Evolutionary conservation across 2,113 vertebrate species (phyloP).

Genomic region (Poecile atricapillus): DNA sequence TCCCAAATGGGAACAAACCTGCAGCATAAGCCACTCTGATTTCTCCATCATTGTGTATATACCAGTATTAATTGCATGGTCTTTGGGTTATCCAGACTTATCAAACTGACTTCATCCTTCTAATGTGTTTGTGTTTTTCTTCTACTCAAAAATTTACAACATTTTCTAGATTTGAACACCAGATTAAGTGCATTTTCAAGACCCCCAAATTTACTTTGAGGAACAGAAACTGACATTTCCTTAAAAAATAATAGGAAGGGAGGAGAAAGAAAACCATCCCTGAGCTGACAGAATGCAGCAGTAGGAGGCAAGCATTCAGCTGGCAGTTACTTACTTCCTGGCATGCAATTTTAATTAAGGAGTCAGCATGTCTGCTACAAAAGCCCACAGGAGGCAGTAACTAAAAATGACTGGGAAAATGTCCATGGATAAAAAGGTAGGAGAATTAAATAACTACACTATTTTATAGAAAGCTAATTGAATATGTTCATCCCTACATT

Average conservation of each 20-base stretch:
- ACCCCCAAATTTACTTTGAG: conserved; percentile 9
- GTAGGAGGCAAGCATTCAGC: conserved; percentile 66
- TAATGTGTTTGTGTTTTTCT: background rate
- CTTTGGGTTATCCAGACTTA: background rate
- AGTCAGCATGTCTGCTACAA: conserved; percentile 67
- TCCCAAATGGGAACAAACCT: background rate
- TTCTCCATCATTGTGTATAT: background rate
- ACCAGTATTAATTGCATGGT: background rate
- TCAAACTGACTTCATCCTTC: background rate
- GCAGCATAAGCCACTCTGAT: background rate
- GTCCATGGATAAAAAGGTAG: conserved; percentile 39
- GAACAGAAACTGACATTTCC: conserved; percentile 31
- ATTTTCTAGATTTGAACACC: background rate
- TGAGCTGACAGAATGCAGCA: conserved; percentile 69
- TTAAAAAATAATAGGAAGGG: background rate
- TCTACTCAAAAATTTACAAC: background rate
- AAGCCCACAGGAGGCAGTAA: conserved; percentile 62
- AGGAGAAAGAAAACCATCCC: conserved; percentile 26
- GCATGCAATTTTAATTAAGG: conserved; percentile 74
- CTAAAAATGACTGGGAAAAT: conserved; percentile 57
- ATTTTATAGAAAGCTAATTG: conserved; percentile 36
- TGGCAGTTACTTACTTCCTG: conserved; percentile 70
- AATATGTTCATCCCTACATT: background rate
- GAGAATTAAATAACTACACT: conserved; percentile 37
- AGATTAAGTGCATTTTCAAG: background rate